These are phyloP conservation scores for Tachina fera DNA, from an alignment of 2,888 invertebrate species.

Conservation along the genomic window DNA sequence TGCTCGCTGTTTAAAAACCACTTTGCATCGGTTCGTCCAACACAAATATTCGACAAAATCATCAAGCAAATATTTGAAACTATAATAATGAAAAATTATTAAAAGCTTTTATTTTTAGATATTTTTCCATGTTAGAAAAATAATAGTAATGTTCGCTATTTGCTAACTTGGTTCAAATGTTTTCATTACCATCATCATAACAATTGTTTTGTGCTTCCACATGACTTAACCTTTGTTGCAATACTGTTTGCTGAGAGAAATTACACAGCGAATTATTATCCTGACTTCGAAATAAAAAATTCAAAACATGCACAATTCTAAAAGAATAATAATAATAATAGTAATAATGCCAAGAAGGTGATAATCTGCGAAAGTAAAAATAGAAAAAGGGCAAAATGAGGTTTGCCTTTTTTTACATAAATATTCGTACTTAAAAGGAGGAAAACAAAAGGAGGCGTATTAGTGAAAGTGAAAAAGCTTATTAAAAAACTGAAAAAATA, in stretches of 20 bases:
- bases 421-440: constrained; percentile 11
- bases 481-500: neutral
- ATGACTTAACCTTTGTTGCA: constrained; percentile 56
- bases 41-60: too few species aligned
- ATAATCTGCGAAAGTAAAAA: constrained; percentile 35
- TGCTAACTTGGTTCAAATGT: constrained; percentile 12
- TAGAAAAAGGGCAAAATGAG: neutral
- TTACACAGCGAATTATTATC: constrained; percentile 23
- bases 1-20: too few species aligned
- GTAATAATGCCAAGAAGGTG: constrained; percentile 44
- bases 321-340: constrained; percentile 36
- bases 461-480: constrained; percentile 14
- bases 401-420: neutral
- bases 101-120: neutral
- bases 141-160: neutral
- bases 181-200: constrained; percentile 48
- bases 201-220: constrained; percentile 68
- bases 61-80: neutral
- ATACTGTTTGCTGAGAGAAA: constrained; percentile 43
- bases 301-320: neutral
- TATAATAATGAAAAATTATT: neutral
- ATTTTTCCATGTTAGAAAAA: constrained; percentile 15
- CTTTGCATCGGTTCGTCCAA: too few species aligned
- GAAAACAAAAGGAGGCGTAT: constrained; percentile 46
- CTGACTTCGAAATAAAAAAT: constrained; percentile 22